These are phyloP conservation scores for Bradypodion pumilum DNA, from an alignment of 2,797 vertebrate species.

Conservation along the genomic window DNA sequence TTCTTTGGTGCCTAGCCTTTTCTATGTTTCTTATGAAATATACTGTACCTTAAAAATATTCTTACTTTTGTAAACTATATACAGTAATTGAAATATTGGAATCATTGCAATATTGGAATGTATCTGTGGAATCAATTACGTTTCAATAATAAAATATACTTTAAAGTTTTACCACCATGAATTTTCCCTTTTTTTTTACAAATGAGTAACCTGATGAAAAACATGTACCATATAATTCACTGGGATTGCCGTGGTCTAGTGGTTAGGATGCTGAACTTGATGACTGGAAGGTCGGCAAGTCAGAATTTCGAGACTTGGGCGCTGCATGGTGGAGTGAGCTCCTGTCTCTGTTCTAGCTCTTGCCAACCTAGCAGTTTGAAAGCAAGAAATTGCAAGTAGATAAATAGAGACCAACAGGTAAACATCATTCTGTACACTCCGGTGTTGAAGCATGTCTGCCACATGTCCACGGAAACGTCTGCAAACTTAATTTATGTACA, in stretches of 20 bases:
- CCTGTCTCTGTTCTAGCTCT: too few species aligned
- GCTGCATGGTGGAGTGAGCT: too few species aligned
- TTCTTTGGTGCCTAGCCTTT: slow-evolving; percentile 9
- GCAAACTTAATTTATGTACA: background rate
- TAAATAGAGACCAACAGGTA: too few species aligned
- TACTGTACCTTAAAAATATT: slow-evolving; percentile 32
- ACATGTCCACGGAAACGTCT: too few species aligned
- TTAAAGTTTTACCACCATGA: background rate
- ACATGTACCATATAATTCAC: background rate
- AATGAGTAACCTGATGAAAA: background rate
- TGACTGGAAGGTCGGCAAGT: too few species aligned
- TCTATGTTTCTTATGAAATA: background rate
- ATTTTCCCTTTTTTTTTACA: background rate
- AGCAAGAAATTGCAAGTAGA: too few species aligned
- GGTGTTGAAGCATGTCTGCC: too few species aligned
- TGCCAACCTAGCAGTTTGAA: too few species aligned
- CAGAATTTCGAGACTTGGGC: too few species aligned
- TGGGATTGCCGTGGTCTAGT: background rate
- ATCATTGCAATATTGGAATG: slow-evolving; percentile 37
- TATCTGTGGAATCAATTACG: slow-evolving; percentile 2
- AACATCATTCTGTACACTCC: too few species aligned
- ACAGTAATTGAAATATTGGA: slow-evolving; percentile 28
- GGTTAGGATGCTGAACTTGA: too few species aligned
- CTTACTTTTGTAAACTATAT: slow-evolving; percentile 57
- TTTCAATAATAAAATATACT: slow-evolving; percentile 48